These are phyloP conservation scores for Mimas tiliae DNA, from an alignment of 2,888 invertebrate genomes.

Conservation along the genomic window DNA sequence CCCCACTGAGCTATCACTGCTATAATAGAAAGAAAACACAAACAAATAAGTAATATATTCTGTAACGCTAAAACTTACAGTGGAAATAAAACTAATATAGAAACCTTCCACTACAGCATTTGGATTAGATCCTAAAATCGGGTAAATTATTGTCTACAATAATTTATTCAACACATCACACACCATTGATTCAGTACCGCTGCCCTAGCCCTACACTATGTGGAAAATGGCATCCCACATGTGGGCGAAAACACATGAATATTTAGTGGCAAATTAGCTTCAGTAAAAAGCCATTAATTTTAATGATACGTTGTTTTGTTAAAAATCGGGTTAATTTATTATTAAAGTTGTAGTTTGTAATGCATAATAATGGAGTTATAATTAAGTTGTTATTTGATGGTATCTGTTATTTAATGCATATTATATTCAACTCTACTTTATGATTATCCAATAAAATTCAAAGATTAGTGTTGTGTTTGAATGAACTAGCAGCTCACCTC, in stretches of 20 bases:
- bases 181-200: not conserved
- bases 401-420: not conserved
- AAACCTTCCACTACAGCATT: too few relatives aligned
- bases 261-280: slow-evolving; percentile 19
- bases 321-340: slow-evolving; percentile 27
- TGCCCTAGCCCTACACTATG: not conserved
- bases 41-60: too few relatives aligned
- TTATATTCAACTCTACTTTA: not conserved
- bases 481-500: too few relatives aligned
- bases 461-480: too few relatives aligned
- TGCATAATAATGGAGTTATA: not conserved
- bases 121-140: too few relatives aligned
- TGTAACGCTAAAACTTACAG: too few relatives aligned
- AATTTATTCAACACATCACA: not conserved
- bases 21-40: too few relatives aligned
- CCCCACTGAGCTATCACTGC: too few relatives aligned
- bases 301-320: slow-evolving; percentile 28
- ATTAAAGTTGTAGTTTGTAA: not conserved
- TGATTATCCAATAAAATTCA: not conserved
- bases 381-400: slow-evolving; percentile 13
- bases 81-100: too few relatives aligned
- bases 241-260: slow-evolving; percentile 22
- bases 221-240: not conserved
- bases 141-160: too few relatives aligned
- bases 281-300: slow-evolving; percentile 26